Evolutionary conservation across 2,797 vertebrate species (phyloP).

Genomic region (Acropternis orthonyx): DNA sequence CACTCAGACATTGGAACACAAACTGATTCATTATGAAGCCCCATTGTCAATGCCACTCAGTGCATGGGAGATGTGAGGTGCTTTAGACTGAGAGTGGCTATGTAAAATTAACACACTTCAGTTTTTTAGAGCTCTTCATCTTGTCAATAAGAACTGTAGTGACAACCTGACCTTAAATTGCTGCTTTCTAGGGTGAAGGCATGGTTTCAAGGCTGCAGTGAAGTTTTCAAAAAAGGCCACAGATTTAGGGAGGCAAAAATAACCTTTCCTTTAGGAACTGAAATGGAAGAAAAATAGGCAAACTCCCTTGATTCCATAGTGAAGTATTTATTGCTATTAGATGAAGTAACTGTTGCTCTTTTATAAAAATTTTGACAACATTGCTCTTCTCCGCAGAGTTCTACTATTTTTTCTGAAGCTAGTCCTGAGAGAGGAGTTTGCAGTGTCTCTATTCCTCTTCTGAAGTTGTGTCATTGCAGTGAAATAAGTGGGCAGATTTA

Average conservation of each 20-base stretch:
- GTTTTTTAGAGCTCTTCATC: neutral
- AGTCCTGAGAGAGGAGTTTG: neutral
- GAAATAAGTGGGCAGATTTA: neutral
- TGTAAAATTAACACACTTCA: neutral
- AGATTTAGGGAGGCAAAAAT: neutral
- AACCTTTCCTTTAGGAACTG: neutral
- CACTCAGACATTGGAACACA: neutral
- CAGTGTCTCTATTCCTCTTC: neutral
- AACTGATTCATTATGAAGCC: neutral
- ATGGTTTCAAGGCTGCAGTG: neutral
- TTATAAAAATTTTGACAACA: neutral
- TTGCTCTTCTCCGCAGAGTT: neutral
- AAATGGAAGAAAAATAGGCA: neutral
- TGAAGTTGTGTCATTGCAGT: neutral
- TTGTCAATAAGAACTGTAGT: neutral
- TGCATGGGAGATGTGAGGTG: neutral
- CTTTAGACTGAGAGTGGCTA: neutral
- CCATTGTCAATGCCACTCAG: accelerated
- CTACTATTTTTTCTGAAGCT: neutral
- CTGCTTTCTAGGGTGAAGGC: neutral
- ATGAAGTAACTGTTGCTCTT: neutral
- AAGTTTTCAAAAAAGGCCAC: neutral
- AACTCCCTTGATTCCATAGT: neutral
- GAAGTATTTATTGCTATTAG: neutral
- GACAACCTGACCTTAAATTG: neutral